A percentile compares a stretch with the other conserved stretches of the same genome.
Evolutionary conservation across 2,113 vertebrate genomes (phyloP).

Genomic region (Ageneiosus marmoratus): DNA sequence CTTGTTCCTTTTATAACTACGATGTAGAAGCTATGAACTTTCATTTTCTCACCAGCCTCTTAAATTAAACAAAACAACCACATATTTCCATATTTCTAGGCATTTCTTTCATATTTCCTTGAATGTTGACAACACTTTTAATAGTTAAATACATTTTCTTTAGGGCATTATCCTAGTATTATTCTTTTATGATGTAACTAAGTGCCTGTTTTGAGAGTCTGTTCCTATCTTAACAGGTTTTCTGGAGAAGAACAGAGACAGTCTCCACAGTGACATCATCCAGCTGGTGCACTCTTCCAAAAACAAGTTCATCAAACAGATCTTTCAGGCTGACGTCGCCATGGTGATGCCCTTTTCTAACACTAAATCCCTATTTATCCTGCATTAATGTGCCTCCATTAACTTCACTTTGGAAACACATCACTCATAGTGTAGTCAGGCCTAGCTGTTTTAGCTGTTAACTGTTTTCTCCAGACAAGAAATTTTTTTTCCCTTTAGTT

Average conservation of each 20-base stretch:
- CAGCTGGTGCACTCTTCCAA: slow-evolving; percentile 96
- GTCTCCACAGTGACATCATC: slow-evolving; percentile 95
- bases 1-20: too few relatives aligned
- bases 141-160: neutral
- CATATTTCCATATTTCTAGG: neutral
- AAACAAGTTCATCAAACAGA: slow-evolving; percentile 99
- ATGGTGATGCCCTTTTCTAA: slow-evolving; percentile 81
- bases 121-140: neutral
- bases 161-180: neutral
- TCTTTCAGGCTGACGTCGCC: slow-evolving; percentile 96
- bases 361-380: slow-evolving; percentile 40
- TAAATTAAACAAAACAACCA: too few relatives aligned
- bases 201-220: neutral
- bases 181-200: too few relatives aligned
- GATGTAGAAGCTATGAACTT: too few relatives aligned
- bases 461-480: neutral
- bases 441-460: too few relatives aligned
- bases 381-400: slow-evolving; percentile 31
- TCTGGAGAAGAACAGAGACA: slow-evolving; percentile 97
- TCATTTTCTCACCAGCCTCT: too few relatives aligned
- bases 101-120: neutral
- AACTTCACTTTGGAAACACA: neutral
- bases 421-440: slow-evolving; percentile 15
- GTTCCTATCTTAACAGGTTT: slow-evolving; percentile 76
- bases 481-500: neutral